phyloP scores from a whole-genome alignment of 2,888 invertebrate species.

The Oasisia sp. region DNA sequence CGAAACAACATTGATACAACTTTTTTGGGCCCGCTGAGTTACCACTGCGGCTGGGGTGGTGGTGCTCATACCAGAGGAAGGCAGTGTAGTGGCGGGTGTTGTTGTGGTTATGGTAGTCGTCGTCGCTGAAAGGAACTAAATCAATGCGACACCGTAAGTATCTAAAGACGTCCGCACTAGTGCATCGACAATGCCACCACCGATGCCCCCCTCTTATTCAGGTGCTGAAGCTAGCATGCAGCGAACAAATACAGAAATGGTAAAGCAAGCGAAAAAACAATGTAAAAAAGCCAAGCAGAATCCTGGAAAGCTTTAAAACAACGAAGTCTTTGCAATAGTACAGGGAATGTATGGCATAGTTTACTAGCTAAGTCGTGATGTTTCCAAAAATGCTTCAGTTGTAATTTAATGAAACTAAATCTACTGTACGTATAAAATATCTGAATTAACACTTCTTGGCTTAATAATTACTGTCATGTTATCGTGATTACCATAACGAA shows the following conservation, averaged over 20 bases:
- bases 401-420: too few relatives aligned
- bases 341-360: too few relatives aligned
- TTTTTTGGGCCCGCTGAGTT: too few relatives aligned
- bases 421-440: too few relatives aligned
- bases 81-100: background rate
- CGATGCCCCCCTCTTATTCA: background rate
- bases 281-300: background rate
- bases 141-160: background rate
- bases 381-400: too few relatives aligned
- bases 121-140: background rate
- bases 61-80: background rate
- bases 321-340: background rate
- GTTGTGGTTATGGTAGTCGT: background rate
- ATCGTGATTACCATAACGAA: too few relatives aligned
- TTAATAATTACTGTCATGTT: too few relatives aligned
- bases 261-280: background rate
- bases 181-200: background rate
- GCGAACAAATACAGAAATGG: background rate
- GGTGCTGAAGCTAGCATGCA: background rate
- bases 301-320: background rate
- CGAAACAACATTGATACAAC: too few relatives aligned
- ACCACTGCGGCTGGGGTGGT: background rate
- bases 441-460: too few relatives aligned
- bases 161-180: background rate
- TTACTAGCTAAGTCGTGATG: too few relatives aligned